Evolutionary conservation across 1,140 invertebrate species (phyloP).

Genomic region (Drosophila micromelanica): DNA sequence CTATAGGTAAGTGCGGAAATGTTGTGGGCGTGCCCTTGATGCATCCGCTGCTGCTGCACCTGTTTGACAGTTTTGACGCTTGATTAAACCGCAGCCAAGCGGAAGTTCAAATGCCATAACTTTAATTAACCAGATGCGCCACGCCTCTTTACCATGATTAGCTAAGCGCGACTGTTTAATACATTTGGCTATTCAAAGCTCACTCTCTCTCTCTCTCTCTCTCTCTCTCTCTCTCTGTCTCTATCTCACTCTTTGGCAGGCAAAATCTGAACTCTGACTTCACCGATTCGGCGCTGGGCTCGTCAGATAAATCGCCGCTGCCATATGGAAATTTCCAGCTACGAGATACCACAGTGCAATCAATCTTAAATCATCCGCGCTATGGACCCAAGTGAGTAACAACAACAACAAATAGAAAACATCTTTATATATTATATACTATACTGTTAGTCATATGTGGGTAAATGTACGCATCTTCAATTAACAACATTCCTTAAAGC

Average conservation of each 20-base stretch:
- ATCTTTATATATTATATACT: background rate
- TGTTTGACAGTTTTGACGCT: conserved; percentile 64
- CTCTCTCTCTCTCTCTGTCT: too few relatives aligned
- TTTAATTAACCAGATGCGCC: conserved; percentile 39
- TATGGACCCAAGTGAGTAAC: conserved; percentile 92
- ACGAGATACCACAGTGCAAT: conserved; percentile 95
- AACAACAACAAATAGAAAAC: conserved; percentile 17
- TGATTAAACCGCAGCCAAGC: conserved; percentile 66
- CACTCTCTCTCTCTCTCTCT: background rate
- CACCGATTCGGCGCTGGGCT: conserved; percentile 95
- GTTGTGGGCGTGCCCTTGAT: conserved; percentile 35
- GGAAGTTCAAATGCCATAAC: conserved; percentile 73
- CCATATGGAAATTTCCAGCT: conserved; percentile 97
- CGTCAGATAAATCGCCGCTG: conserved; percentile 94
- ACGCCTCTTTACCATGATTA: conserved; percentile 57
- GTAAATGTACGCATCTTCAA: conserved; percentile 11
- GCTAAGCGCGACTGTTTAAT: conserved; percentile 60
- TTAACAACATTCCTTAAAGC: conserved; percentile 37
- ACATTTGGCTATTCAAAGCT: conserved; percentile 2
- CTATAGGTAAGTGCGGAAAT: conserved; percentile 88
- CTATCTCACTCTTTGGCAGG: conserved; percentile 84
- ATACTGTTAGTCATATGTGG: background rate
- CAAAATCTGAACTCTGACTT: conserved; percentile 98
- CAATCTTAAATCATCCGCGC: conserved; percentile 95
- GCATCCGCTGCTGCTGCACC: conserved; percentile 58